Evolutionary conservation across 2,113 vertebrate genomes (phyloP).

Genomic region (Hemicordylus capensis): DNA sequence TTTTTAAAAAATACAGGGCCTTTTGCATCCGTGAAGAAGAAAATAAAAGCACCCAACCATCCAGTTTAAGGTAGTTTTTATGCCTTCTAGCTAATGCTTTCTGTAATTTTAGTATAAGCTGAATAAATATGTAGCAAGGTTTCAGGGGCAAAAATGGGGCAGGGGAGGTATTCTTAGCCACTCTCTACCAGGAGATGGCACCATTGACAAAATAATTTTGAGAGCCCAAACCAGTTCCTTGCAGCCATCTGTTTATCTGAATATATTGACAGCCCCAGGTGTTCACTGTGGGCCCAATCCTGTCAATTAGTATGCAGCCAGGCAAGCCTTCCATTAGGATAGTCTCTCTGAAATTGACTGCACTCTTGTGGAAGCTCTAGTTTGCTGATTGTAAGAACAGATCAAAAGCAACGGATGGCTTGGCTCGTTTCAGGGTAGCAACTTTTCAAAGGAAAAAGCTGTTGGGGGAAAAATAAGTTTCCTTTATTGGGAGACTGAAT

Average conservation of each 20-base stretch:
- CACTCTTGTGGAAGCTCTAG: background rate
- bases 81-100: background rate
- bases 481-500: background rate
- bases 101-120: conserved; percentile 7
- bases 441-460: conserved; percentile 16
- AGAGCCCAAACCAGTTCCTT: conserved; percentile 32
- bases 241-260: conserved; percentile 37
- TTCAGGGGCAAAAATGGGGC: conserved; percentile 30
- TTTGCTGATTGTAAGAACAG: background rate
- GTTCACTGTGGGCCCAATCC: conserved; percentile 20
- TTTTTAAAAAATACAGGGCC: background rate
- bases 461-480: background rate
- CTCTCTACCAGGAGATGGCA: conserved; percentile 82
- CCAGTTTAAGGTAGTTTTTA: conserved; percentile 13
- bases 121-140: conserved; percentile 5
- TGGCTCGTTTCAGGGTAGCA: conserved; percentile 31
- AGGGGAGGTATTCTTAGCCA: conserved; percentile 26
- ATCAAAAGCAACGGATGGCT: background rate
- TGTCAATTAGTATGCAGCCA: conserved; percentile 26
- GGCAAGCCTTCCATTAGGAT: background rate
- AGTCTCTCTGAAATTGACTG: background rate
- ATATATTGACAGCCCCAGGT: conserved; percentile 51
- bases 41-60: conserved; percentile 8
- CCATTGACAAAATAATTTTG: conserved; percentile 84
- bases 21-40: background rate